These are phyloP conservation scores for Peromyscus californicus DNA, from an alignment of 2,113 vertebrate genomes.

Conservation along the genomic window DNA sequence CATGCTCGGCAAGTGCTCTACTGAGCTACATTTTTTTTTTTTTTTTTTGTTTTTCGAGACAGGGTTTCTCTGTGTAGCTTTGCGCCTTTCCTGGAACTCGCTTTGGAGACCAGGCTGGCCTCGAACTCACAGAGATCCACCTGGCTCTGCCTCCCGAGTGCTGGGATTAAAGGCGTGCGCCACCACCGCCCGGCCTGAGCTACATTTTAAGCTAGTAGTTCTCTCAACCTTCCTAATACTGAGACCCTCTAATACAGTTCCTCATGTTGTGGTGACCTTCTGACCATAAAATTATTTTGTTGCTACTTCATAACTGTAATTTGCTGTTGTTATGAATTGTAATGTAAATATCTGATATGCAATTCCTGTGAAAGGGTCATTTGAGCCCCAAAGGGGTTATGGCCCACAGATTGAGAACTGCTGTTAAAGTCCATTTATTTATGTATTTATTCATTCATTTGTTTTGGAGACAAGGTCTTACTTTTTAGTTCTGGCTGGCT, in stretches of 20 bases:
- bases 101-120: no score
- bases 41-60: no score
- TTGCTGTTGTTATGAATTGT: neutral
- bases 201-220: neutral
- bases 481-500: neutral
- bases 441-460: neutral
- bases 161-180: no score
- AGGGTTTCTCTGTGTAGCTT: no score
- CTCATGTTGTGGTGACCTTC: neutral
- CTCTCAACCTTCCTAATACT: neutral
- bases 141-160: no score
- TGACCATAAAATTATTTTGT: neutral
- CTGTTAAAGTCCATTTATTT: neutral
- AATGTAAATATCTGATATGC: neutral
- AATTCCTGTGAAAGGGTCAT: neutral
- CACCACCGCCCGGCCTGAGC: no score
- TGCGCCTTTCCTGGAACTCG: no score
- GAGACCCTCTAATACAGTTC: neutral
- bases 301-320: neutral
- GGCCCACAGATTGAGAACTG: neutral
- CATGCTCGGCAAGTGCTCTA: neutral
- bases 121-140: no score
- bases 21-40: neutral
- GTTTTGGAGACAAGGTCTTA: neutral
- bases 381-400: neutral